These are phyloP conservation scores for Octonoba sinensis DNA, from an alignment of 2,888 invertebrate species.

Conservation along the genomic window DNA sequence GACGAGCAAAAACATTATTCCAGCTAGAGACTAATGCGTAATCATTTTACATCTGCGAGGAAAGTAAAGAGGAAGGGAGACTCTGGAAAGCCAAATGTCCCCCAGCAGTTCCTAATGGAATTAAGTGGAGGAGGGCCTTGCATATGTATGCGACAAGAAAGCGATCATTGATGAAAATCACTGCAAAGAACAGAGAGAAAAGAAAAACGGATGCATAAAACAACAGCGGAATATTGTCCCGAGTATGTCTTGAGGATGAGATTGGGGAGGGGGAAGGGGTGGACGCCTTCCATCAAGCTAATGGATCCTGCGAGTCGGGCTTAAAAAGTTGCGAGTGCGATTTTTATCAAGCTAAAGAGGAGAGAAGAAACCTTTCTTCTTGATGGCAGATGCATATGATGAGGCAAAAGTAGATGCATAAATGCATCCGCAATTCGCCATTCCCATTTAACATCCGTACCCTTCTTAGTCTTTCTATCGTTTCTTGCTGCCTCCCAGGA, in stretches of 20 bases:
- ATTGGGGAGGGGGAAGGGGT: not conserved
- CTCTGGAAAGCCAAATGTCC: conserved; percentile 36
- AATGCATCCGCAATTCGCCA: conserved; percentile 58
- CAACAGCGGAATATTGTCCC: conserved; percentile 27
- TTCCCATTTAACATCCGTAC: conserved; percentile 52
- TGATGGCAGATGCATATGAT: conserved; percentile 62
- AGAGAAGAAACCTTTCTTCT: conserved; percentile 59
- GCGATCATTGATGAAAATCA: conserved; percentile 61
- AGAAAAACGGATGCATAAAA: conserved; percentile 28
- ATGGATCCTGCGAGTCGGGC: conserved; percentile 50
- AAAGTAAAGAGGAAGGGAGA: conserved; percentile 34
- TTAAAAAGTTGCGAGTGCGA: conserved; percentile 55
- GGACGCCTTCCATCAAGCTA: conserved; percentile 55
- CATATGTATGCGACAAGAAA: conserved; percentile 56
- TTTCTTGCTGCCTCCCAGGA: conserved; percentile 8
- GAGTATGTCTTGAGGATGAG: conserved; percentile 16
- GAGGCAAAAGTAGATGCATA: conserved; percentile 62
- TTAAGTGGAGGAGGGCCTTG: conserved; percentile 53
- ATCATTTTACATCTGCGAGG: conserved; percentile 58
- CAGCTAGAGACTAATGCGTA: conserved; percentile 49
- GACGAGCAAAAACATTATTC: not conserved
- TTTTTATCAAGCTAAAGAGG: conserved; percentile 61
- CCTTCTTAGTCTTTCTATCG: conserved; percentile 35
- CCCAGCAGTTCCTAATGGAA: conserved; percentile 55
- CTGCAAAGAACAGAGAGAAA: conserved; percentile 25